Evolutionary conservation across 2,113 vertebrate genomes (phyloP).

Genomic region (Chloropsis cyanopogon): DNA sequence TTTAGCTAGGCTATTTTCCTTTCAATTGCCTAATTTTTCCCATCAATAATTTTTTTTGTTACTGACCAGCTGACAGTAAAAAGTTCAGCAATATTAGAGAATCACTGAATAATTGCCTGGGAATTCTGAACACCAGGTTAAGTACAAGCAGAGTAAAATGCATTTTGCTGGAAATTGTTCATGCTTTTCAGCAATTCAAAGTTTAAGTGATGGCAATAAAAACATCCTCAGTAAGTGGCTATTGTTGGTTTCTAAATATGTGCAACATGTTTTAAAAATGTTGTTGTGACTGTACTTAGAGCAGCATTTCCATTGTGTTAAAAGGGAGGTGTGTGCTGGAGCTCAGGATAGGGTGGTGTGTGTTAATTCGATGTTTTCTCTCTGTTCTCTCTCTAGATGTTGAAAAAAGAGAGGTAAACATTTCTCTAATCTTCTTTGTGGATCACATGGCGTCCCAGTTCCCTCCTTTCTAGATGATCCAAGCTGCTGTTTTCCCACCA

Average conservation of each 20-base stretch:
- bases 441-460: accelerated
- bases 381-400: background rate
- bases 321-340: background rate
- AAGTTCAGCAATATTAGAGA: background rate
- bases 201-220: background rate
- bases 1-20: background rate
- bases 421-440: background rate
- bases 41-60: background rate
- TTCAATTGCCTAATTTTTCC: background rate
- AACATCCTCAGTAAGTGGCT: background rate
- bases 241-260: background rate
- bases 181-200: background rate
- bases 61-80: background rate
- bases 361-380: background rate
- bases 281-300: background rate
- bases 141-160: background rate
- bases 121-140: background rate
- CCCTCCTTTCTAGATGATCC: background rate
- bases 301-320: background rate
- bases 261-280: background rate
- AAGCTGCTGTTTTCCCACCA: background rate
- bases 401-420: background rate
- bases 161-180: background rate
- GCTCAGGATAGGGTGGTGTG: background rate
- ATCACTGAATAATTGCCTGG: background rate